phyloP scores from a whole-genome alignment of 2,113 vertebrate genomes.

The Acrocephalus arundinaceus region DNA sequence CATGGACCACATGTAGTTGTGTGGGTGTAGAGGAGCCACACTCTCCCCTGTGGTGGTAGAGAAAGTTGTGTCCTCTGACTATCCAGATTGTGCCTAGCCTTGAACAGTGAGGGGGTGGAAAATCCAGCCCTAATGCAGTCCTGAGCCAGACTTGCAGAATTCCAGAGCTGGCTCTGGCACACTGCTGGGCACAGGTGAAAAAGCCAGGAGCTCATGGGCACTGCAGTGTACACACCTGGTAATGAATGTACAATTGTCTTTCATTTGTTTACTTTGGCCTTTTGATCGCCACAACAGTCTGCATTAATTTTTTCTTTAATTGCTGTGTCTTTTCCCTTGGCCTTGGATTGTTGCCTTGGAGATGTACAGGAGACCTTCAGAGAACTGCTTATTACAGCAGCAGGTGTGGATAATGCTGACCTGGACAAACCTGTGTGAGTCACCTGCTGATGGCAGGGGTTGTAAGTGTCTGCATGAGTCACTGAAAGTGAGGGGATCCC shows the following conservation, averaged over 20 bases:
- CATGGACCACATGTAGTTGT: background rate
- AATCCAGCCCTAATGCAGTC: background rate
- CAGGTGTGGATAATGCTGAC: slow-evolving; percentile 10
- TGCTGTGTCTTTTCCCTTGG: slow-evolving; percentile 13
- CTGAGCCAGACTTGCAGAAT: background rate
- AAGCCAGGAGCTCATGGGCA: background rate
- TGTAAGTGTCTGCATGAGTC: slow-evolving; percentile 11
- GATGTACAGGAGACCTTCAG: background rate
- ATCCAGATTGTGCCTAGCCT: background rate
- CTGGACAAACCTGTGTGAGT: background rate
- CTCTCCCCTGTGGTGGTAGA: background rate
- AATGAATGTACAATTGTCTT: background rate
- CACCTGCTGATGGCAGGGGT: background rate
- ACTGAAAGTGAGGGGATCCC: background rate
- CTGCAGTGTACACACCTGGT: background rate
- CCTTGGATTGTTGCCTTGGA: slow-evolving; percentile 47
- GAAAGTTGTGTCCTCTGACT: background rate
- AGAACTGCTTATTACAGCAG: slow-evolving; percentile 49
- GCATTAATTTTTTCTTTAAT: slow-evolving; percentile 17
- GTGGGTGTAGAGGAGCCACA: background rate
- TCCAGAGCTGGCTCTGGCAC: background rate
- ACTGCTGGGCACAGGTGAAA: background rate
- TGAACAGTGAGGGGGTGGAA: background rate
- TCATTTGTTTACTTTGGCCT: background rate
- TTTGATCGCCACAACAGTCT: background rate